phyloP scores from a whole-genome alignment of 1,140 invertebrate species.

The Drosophila tsacasi region DNA sequence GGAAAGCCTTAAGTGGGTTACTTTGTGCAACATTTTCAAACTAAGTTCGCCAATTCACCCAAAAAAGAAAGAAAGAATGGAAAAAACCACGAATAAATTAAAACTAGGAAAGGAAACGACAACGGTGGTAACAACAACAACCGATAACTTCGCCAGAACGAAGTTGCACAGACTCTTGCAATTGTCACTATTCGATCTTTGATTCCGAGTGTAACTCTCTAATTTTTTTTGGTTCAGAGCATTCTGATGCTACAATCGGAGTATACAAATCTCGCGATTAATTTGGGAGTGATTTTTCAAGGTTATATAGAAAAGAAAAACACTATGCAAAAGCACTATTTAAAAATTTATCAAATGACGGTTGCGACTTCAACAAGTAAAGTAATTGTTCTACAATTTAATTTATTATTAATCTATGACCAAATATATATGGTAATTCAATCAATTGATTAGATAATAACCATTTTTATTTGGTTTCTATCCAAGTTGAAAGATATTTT shows the following conservation, averaged over 20 bases:
- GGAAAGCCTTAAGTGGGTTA: constrained; percentile 85
- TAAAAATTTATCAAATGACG: background rate
- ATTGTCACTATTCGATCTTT: background rate
- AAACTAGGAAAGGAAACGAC: constrained; percentile 42
- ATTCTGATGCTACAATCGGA: constrained; percentile 2
- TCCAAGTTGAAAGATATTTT: background rate
- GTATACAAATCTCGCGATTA: background rate
- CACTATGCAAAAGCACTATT: background rate
- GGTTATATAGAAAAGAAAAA: constrained; percentile 6
- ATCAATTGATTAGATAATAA: background rate
- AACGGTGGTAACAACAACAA: constrained; percentile 25
- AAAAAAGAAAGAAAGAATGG: constrained; percentile 72
- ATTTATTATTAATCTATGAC: background rate
- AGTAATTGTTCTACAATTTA: background rate
- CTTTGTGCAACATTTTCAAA: constrained; percentile 85
- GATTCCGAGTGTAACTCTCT: background rate
- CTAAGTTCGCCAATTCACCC: constrained; percentile 80
- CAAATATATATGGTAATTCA: background rate
- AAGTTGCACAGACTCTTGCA: constrained; percentile 34
- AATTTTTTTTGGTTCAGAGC: background rate
- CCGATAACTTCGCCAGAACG: constrained; percentile 28
- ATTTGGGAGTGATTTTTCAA: constrained; percentile 5
- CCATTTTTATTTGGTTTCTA: background rate
- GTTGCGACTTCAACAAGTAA: background rate
- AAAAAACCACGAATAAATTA: constrained; percentile 61